Percentiles rank a stretch among this genome's conserved stretches.
phyloP scores from a whole-genome alignment of 2,888 invertebrate species.

The Ormyrus rosae region DNA sequence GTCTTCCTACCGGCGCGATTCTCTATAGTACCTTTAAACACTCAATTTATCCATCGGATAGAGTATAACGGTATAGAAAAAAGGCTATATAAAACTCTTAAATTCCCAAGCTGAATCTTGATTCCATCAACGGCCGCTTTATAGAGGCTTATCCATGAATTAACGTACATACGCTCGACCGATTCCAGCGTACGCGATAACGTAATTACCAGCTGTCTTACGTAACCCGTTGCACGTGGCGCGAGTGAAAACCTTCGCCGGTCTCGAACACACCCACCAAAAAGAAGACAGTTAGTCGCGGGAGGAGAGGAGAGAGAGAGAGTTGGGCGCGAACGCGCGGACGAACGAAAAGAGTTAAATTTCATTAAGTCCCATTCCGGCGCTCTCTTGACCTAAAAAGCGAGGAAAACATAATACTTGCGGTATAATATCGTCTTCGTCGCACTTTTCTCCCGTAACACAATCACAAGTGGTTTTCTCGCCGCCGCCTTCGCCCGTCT shows the following conservation, averaged over 20 bases:
- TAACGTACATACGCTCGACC: background rate
- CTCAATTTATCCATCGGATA: too few species aligned
- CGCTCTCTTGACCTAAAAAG: conserved; percentile 50
- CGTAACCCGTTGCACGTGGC: conserved; percentile 41
- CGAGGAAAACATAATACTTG: conserved; percentile 39
- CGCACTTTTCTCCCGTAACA: conserved; percentile 45
- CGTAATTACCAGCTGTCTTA: conserved; percentile 26
- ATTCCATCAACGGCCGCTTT: too few species aligned
- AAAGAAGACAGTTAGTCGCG: background rate
- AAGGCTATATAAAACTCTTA: too few species aligned
- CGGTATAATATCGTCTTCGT: conserved; percentile 33
- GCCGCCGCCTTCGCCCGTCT: background rate
- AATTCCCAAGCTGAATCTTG: too few species aligned
- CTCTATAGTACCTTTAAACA: too few species aligned
- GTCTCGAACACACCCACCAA: conserved; percentile 8
- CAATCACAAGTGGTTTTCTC: conserved; percentile 40
- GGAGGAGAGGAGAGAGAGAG: too few species aligned
- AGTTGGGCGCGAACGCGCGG: background rate
- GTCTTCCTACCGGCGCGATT: too few species aligned
- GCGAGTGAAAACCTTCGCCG: conserved; percentile 8
- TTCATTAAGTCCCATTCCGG: conserved; percentile 28
- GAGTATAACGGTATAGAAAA: too few species aligned
- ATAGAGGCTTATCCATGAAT: background rate
- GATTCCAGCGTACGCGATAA: conserved; percentile 17
- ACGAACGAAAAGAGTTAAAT: conserved; percentile 25